Base-by-base conservation (phyloP, 2,113 vertebrate species). In the Caranx melampygus region DNA sequence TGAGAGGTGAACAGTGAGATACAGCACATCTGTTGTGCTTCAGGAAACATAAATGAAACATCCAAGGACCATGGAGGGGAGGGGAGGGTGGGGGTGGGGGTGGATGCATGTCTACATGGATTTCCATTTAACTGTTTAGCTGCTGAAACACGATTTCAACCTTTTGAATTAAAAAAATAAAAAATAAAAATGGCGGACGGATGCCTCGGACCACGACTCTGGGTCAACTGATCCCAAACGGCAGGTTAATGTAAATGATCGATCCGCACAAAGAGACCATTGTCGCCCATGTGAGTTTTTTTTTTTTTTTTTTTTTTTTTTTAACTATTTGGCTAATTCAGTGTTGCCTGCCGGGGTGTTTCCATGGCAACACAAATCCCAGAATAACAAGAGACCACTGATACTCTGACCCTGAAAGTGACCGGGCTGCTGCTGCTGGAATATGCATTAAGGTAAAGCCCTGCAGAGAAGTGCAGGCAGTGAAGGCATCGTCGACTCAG, bases 341-440 rank as follows among this genome's bases (percentile, higher is more conserved):
- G 13, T 1, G 4, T 54, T 54, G 26, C 59, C 81, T 45, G 61
- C 18, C 13, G 3, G 80, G 35, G 0, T 67, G 88, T 92, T 88
- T 76, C 89, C 73, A 87, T 89, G 79, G 88, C 75, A 90, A 92
- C 85, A 16, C 45, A 35, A 49, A 45, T 79, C 83, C 84, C 40
- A 64, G 74, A 88, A 87, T 79, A 79, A 74, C 63, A 72, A 72
- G 26, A 45, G n/a, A 72, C 42, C 2, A 60, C 49, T 13, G 64
- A 21, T 47, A n/a, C 62, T 83, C 37, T 79, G 45, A 89, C 88
- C 83, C 78, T 44, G 21, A 59, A 15, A n/a, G 6, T 49, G 77
- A 86, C 78, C 34, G 0, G 16, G 7, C 67, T 42, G 70, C 62
- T 69, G 31, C 67, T 42, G 70, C 62, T 69, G 31, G 34, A 81